Evolutionary conservation across 2,797 vertebrate species (phyloP).

Genomic region (Eulemur mongoz): DNA sequence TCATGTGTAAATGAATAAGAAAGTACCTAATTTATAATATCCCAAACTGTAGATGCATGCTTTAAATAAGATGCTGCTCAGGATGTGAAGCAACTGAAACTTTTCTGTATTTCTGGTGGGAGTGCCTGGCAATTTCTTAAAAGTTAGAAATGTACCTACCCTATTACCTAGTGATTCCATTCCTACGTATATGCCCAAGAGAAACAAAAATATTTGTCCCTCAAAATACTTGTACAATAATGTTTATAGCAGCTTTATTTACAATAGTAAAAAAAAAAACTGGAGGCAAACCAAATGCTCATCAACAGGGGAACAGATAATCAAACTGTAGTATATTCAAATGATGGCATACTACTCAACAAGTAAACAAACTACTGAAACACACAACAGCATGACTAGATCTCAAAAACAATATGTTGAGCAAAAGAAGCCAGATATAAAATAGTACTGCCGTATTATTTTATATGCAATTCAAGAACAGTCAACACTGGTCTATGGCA

Average conservation of each 20-base stretch:
- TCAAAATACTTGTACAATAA: background rate
- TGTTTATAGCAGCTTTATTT: background rate
- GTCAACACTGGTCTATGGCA: background rate
- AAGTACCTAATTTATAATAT: background rate
- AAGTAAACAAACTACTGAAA: constrained; percentile 12
- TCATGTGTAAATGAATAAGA: background rate
- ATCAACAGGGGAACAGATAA: background rate
- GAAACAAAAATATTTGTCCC: background rate
- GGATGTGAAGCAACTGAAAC: background rate
- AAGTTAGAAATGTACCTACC: background rate
- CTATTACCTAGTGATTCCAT: background rate
- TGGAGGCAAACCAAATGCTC: background rate
- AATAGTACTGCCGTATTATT: background rate
- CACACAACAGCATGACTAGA: background rate
- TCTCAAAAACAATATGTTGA: background rate
- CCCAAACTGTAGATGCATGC: background rate
- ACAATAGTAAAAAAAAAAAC: background rate
- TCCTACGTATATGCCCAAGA: background rate
- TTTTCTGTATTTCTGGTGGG: background rate
- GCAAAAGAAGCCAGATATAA: background rate
- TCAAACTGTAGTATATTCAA: background rate
- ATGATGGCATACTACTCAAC: background rate
- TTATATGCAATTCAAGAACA: constrained; percentile 28
- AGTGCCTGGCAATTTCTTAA: background rate
- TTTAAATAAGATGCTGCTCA: constrained; percentile 29